Conservation (phyloP, 53 echinoderm and acorn worm genomes). For the Pentamera pediparva region DNA sequence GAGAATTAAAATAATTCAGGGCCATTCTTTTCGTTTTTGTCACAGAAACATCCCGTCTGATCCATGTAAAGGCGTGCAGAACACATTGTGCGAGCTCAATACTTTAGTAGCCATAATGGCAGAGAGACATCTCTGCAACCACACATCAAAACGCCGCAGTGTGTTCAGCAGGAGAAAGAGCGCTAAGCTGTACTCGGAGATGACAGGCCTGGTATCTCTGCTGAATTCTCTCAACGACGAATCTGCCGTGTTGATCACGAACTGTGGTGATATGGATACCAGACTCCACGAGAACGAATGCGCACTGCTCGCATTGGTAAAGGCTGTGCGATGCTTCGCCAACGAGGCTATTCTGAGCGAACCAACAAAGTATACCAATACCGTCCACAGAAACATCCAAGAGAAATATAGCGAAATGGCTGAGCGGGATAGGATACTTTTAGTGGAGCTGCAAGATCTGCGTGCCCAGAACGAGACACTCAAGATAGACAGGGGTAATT, state of each 20-base stretch:
- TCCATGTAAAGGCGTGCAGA: background rate
- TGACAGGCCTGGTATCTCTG: slow-evolving; percentile 2
- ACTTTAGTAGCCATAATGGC: background rate
- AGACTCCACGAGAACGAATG: slow-evolving; percentile 6
- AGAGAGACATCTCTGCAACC: background rate
- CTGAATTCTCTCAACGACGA: slow-evolving; percentile 3
- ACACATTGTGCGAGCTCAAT: background rate
- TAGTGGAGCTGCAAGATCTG: background rate
- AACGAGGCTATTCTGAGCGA: slow-evolving; percentile 14
- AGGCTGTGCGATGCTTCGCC: background rate
- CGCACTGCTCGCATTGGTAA: background rate
- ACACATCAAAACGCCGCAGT: background rate
- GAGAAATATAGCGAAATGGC: background rate
- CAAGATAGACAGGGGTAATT: background rate
- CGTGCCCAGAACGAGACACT: background rate
- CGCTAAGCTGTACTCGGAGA: background rate
- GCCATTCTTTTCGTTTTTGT: background rate
- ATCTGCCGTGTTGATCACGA: background rate
- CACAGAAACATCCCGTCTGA: background rate
- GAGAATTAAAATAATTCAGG: too few species aligned
- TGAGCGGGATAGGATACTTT: background rate
- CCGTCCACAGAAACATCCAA: slow-evolving; percentile 11
- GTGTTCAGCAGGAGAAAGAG: background rate
- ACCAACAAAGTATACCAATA: slow-evolving; percentile 6
- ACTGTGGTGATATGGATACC: background rate